A percentile compares a stretch with the other conserved stretches of the same genome.
Evolutionary conservation across 2,113 vertebrate genomes (phyloP).

Genomic region (Rhizomys pruinosus): DNA sequence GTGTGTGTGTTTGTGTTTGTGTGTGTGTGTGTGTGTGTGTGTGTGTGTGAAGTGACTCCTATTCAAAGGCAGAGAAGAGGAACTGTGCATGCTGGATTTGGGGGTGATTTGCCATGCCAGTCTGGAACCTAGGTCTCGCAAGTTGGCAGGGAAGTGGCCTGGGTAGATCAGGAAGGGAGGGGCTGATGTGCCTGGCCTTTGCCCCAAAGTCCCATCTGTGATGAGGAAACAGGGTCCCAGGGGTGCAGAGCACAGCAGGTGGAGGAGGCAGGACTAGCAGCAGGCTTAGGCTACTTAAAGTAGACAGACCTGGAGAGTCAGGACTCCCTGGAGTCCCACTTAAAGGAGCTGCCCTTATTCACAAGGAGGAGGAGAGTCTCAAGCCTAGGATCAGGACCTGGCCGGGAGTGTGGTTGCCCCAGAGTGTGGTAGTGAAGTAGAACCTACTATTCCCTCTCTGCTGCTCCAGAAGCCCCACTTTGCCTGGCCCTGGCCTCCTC

Average conservation of each 20-base stretch:
- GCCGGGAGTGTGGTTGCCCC: neutral
- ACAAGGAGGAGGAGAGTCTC: neutral
- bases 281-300: neutral
- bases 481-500: conserved; percentile 39
- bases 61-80: conserved; percentile 1
- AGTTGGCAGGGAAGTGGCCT: neutral
- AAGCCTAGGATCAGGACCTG: neutral
- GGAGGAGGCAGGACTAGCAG: neutral
- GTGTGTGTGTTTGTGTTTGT: no score
- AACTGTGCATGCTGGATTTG: neutral
- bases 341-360: neutral
- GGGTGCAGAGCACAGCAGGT: neutral
- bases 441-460: conserved; percentile 8
- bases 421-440: neutral
- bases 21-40: no score
- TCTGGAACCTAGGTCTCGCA: neutral
- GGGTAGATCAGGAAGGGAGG: neutral
- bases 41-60: neutral
- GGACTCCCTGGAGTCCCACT: neutral
- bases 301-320: neutral
- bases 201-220: neutral
- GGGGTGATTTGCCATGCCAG: neutral
- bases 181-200: neutral
- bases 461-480: neutral
- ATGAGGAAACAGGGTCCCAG: neutral